Conservation (phyloP, 2,797 vertebrate species). For the Euthynnus affinis region DNA sequence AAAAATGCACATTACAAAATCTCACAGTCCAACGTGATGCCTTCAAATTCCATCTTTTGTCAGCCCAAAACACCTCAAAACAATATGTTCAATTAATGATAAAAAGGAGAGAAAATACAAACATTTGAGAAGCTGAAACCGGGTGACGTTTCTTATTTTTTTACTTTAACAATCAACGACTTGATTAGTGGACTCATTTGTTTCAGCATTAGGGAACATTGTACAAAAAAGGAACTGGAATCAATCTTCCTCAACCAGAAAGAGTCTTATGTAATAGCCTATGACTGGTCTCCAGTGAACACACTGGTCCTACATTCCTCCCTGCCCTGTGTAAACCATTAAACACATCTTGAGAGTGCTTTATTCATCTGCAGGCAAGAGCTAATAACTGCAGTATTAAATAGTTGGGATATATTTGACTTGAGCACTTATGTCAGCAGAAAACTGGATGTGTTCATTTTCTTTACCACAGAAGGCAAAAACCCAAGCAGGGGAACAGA, state of each 20-base stretch:
- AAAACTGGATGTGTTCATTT: not conserved
- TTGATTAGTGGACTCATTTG: not conserved
- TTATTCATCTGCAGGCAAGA: slow-evolving; percentile 11
- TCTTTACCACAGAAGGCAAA: slow-evolving; percentile 24
- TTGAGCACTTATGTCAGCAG: slow-evolving; percentile 8
- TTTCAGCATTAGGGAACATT: not conserved
- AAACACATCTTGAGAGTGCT: slow-evolving; percentile 7
- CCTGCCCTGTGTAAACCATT: slow-evolving; percentile 37
- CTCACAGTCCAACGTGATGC: not conserved
- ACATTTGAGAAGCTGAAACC: not conserved
- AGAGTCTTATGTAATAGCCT: not conserved
- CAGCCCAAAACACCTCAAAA: not conserved
- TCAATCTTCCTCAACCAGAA: not conserved
- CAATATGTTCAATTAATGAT: not conserved
- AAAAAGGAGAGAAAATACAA: too few relatives aligned
- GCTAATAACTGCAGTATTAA: slow-evolving; percentile 31
- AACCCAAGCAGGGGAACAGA: not conserved
- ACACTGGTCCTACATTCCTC: slow-evolving; percentile 65
- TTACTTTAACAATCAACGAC: not conserved
- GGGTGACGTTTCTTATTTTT: not conserved
- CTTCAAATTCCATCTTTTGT: too few relatives aligned
- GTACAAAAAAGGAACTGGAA: not conserved
- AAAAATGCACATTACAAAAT: too few relatives aligned
- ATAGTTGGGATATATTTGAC: slow-evolving; percentile 39
- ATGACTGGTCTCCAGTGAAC: slow-evolving; percentile 23